Evolutionary conservation across 1,140 invertebrate genomes (phyloP), one percentile per base, ranked within the genome.

Genomic region (Colletes gigas): DNA sequence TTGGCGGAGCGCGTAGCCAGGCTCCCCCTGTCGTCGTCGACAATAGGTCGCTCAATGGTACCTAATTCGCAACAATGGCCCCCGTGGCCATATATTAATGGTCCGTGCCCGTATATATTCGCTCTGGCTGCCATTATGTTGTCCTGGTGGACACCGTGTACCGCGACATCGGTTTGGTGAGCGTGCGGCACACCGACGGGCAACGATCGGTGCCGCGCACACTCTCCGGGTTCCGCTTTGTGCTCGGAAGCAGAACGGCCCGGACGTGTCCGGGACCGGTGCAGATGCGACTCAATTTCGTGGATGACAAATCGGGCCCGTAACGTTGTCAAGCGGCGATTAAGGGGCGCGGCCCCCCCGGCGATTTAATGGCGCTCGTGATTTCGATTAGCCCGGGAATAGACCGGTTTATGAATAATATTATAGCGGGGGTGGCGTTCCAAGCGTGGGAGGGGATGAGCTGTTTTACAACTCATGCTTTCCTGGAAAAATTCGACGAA

Each of bases 31-130:
- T 85, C 84, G 90, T 85, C 82, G 69, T 82, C 84, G 82, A 92
- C 91, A 92, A 92, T 90, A 82, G 84, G 70, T 69, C 86, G 81
- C 84, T 90, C 89, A 91, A 91, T 91, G 87, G 87, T 88, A 91
- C 90, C 91, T 92, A 92, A 92, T 92, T 92, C 91, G 91, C 89
- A 92, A 92, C 91, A 92, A 92, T 92, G 88, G 90, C 85, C 89
- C 84, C 83, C 87, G 84, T 85, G 84, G 88, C 88, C 90, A 91
- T 92, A 91, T 92, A 92, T 92, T 92, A 92, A 92, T 91, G 90
- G 89, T 91, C 86, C 87, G 78, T 82, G 83, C 78, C 87, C 80
- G 71, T 86, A 83, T 86, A 83, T 73, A 88, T 83, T 79, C 82
- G 79, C 78, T n/a, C 65, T 50, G 73, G 77, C 78, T 77, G 60